Base-by-base conservation (phyloP, 23 tunicate genomes). In the Trididemnum nubilum region DNA sequence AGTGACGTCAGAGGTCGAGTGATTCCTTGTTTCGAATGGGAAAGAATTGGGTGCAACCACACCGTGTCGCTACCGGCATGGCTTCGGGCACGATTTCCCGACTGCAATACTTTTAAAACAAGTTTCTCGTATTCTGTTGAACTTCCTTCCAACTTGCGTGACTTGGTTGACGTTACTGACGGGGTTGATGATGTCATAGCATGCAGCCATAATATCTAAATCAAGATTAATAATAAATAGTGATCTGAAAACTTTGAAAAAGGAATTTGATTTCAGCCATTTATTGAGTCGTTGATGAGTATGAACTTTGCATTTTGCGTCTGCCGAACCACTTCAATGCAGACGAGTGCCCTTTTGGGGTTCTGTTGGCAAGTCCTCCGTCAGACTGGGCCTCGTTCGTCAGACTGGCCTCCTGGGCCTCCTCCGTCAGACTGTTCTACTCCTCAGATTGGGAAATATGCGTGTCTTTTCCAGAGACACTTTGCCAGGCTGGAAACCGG, bases 31-130 rank as follows among this genome's bases (percentile, higher is more conserved):
- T 88, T 70, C 29, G 72, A 65, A 66, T 76, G 82, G 35, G 86
- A 80, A 33, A 91, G 64, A 27, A 81, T 67, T 36, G 86, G 90
- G 39, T 91, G 76, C 23, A 84, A 73, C 97, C 97, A 91, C 5
- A 91, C 29, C 12, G 84, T 33, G 21, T 50, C 73, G 30, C 67
- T 58, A 27, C 82, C 65, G 18, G 81, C 66, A 36, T 74, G 65
- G 12, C 72, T 25, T 9, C 39, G 30, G 25, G 50, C 25, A 1
- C 79, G 65, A 22, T 40, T 24, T n/a, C 78, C 64, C 34, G 75
- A 34, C 51, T 85, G 88, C n/a, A 85, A 30, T 18, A 85, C 39
- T 66, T 81, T 80, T 35, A 82, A 57, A 9, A 85, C 63, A 21
- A 90, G 79, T 2, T 84, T 88, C 65, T 90, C 96, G 33, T 50